Percentiles rank a stretch among this genome's conserved stretches.
Evolutionary conservation across 2,113 vertebrate genomes (phyloP).

Genomic region (Romanogobio albipinnatus): DNA sequence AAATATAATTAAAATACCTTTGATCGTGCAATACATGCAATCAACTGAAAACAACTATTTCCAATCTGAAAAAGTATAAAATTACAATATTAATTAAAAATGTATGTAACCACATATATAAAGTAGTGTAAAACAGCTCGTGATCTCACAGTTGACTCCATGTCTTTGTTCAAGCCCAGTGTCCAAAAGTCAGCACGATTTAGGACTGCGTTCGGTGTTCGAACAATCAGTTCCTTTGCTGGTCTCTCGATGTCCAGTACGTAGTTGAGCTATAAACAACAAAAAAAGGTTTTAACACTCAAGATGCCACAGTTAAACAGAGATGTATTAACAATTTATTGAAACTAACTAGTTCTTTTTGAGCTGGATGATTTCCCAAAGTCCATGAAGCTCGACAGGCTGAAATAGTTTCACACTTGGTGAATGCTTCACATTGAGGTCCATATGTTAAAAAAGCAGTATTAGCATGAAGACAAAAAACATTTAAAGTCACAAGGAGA

Average conservation of each 20-base stretch:
- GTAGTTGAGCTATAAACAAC: background rate
- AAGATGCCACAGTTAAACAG: background rate
- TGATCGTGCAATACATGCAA: background rate
- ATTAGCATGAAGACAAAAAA: background rate
- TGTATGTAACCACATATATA: background rate
- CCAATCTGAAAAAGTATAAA: background rate
- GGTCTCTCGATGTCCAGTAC: background rate
- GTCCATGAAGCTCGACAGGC: background rate
- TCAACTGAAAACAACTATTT: constrained; percentile 4
- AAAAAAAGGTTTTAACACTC: background rate
- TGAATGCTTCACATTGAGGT: constrained; percentile 2
- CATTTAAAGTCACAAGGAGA: background rate
- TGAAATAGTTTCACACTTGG: background rate
- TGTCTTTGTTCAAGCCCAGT: background rate
- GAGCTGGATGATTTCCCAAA: background rate
- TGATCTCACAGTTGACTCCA: background rate
- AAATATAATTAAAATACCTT: background rate
- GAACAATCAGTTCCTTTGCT: background rate
- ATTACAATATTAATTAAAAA: background rate
- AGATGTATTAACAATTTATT: background rate
- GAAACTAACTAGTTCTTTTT: background rate
- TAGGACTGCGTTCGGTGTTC: background rate
- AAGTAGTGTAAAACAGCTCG: background rate
- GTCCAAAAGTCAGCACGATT: background rate
- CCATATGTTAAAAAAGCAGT: background rate